phyloP scores from a whole-genome alignment of 30 jellyfish, hydroid and myxozoan species.

The Aurelia aurita complex sp. Pacific region DNA sequence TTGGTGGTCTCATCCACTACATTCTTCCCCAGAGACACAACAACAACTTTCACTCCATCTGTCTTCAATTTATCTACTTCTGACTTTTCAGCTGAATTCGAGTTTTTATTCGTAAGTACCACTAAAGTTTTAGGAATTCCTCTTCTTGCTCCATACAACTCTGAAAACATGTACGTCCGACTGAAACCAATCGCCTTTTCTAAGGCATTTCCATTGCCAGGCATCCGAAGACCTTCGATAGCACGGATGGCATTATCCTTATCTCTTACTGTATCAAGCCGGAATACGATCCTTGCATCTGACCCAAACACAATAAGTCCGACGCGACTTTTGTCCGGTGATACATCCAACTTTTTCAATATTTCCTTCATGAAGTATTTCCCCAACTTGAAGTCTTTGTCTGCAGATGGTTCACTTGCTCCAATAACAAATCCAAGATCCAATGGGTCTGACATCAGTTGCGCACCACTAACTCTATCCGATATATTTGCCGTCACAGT shows the following conservation, averaged over 20 bases:
- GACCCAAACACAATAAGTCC: slow-evolving; percentile 43
- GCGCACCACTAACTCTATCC: background rate
- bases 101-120: slow-evolving; percentile 23
- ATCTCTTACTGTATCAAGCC: background rate
- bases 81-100: slow-evolving; percentile 20
- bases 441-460: background rate
- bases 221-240: background rate
- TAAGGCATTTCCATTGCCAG: background rate
- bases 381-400: slow-evolving; percentile 22
- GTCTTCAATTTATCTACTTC: slow-evolving; percentile 10
- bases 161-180: slow-evolving; percentile 2
- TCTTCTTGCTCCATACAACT: slow-evolving; percentile 36
- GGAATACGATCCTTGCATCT: background rate
- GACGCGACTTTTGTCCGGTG: slow-evolving; percentile 41
- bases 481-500: background rate
- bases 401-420: slow-evolving; percentile 21
- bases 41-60: slow-evolving; percentile 31
- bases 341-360: slow-evolving; percentile 17
- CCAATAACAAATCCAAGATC: slow-evolving; percentile 76
- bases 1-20: background rate
- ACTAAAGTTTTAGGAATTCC: slow-evolving; percentile 5
- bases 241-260: background rate
- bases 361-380: slow-evolving; percentile 21
- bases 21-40: slow-evolving; percentile 30
- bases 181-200: slow-evolving; percentile 9